Evolutionary conservation across 2,797 vertebrate species (phyloP), one percentile per base, ranked within the genome.

Genomic region (Melanotaenia trifasciata): DNA sequence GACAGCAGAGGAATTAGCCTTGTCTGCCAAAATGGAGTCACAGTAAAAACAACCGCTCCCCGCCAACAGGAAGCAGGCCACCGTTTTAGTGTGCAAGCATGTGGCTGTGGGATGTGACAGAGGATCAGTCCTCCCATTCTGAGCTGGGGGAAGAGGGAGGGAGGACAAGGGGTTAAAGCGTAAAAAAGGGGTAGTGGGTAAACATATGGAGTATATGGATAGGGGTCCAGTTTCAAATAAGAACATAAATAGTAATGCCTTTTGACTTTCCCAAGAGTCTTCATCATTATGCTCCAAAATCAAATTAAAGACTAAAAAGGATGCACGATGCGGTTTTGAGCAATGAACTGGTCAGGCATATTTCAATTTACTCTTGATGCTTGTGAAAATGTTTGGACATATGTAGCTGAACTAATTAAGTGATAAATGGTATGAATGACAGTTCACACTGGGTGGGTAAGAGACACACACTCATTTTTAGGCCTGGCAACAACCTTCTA

Each of bases 31-130:
- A 89, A 87, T 60, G 77, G 86, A 93, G 87, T 89, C 84, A 63
- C 89, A 91, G 84, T 88, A 87, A 93, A 94, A 93, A 89, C 90
- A 89, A 75, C 73, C 80, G 77, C 57, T 76, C 60, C 69, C 72
- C 63, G n/a, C 84, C 72, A 72, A 90, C 90, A 94, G 92, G 92
- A 94, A 94, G 85, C 80, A 74, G 71, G 67, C 80, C 72, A 57
- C 72, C 59, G 26, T 84, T 78, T 88, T 53, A 81, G 74, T 87
- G 81, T 81, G 79, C 13, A 73, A 68, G 79, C 77, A 78, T 85
- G 83, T 81, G 82, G 81, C 69, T 68, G 71, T 53, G 76, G 79
- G 79, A 73, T 82, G 79, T 78, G 76, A 74, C 69, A 79, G 66
- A 76, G 76, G 78, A 82, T 65, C 59, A 63, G 72, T 64, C 70